A percentile compares a stretch with the other conserved stretches of the same genome.
Evolutionary conservation across 2,797 vertebrate genomes (phyloP).

Genomic region (Acipenser ruthenus): DNA sequence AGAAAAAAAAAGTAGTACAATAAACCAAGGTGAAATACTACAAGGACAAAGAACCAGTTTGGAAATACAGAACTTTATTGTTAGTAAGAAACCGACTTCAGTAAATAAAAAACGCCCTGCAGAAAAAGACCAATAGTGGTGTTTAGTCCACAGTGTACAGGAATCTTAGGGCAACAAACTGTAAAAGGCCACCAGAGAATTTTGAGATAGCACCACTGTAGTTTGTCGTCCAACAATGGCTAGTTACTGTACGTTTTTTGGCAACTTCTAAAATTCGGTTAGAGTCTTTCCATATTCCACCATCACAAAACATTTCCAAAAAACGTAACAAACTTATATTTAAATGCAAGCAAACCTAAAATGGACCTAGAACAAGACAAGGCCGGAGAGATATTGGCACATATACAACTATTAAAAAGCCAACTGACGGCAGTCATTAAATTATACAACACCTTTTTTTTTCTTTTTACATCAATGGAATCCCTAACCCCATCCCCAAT

Average conservation of each 20-base stretch:
- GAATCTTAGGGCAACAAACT: slow-evolving; percentile 55
- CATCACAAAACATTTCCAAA: slow-evolving; percentile 1
- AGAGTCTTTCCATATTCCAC: slow-evolving; percentile 3
- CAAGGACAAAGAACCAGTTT: slow-evolving; percentile 44
- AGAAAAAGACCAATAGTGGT: slow-evolving; percentile 60
- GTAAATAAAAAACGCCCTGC: slow-evolving; percentile 63
- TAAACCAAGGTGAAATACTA: slow-evolving; percentile 7
- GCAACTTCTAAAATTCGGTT: slow-evolving; percentile 27
- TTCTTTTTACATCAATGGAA: background rate
- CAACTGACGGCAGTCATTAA: background rate
- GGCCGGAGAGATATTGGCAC: background rate
- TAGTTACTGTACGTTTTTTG: slow-evolving; percentile 55
- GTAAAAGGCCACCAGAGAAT: slow-evolving; percentile 66
- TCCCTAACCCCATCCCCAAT: background rate
- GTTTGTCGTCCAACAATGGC: slow-evolving; percentile 47
- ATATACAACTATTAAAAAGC: background rate
- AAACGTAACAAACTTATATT: background rate
- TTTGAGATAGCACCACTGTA: slow-evolving; percentile 65
- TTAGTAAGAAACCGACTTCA: slow-evolving; percentile 71
- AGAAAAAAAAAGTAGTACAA: background rate
- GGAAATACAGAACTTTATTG: slow-evolving; percentile 90
- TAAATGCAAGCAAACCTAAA: background rate
- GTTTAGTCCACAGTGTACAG: slow-evolving; percentile 60
- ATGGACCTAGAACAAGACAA: slow-evolving; percentile 1
- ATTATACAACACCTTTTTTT: background rate